These are phyloP conservation scores for Microctonus hyperodae DNA, from an alignment of 2,888 invertebrate species.

Conservation along the genomic window DNA sequence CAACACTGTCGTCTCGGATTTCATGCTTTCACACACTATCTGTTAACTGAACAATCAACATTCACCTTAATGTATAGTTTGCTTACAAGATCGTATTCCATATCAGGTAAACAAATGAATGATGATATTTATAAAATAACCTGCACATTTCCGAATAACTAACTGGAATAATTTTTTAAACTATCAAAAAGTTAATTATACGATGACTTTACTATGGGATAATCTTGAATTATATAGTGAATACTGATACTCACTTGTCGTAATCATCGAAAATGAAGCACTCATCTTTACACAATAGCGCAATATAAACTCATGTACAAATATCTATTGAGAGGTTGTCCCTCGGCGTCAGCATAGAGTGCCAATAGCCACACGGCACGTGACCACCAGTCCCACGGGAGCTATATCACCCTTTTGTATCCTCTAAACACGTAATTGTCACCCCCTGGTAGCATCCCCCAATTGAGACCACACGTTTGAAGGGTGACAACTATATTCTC, in stretches of 20 bases:
- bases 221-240: neutral
- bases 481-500: conserved; percentile 34
- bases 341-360: conserved; percentile 20
- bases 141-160: neutral
- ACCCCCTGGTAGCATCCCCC: conserved; percentile 44
- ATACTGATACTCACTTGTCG: conserved; percentile 10
- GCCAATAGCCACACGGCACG: conserved; percentile 25
- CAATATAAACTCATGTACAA: conserved; percentile 15
- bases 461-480: conserved; percentile 32
- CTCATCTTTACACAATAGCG: conserved; percentile 15
- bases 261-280: conserved; percentile 4
- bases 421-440: conserved; percentile 59
- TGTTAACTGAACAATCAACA: neutral
- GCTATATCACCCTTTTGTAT: conserved; percentile 47
- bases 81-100: neutral
- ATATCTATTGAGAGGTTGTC: conserved; percentile 7
- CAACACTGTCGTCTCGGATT: neutral
- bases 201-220: neutral
- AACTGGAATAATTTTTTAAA: neutral
- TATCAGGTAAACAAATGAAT: neutral
- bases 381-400: conserved; percentile 51
- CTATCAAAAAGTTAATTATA: neutral
- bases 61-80: neutral
- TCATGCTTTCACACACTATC: neutral
- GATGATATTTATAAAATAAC: neutral